phyloP scores from a whole-genome alignment of 2,113 vertebrate genomes.

The Plecotus auritus region DNA sequence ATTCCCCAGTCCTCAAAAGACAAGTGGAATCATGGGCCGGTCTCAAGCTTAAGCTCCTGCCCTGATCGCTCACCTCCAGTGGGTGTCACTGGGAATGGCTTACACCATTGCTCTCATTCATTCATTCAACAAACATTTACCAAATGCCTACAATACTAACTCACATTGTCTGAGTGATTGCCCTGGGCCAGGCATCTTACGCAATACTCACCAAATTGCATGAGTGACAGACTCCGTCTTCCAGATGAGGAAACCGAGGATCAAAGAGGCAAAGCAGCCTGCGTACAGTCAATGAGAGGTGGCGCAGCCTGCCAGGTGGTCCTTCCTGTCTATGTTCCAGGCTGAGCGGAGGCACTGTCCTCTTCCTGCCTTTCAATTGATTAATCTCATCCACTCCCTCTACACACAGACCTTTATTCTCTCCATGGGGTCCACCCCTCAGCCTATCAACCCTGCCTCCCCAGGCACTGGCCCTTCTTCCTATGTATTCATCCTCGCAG shows the following conservation, averaged over 20 bases:
- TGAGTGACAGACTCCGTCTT: neutral
- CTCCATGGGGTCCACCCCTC: neutral
- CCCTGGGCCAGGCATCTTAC: neutral
- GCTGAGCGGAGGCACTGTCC: neutral
- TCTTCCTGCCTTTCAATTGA: neutral
- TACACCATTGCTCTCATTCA: neutral
- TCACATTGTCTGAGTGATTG: neutral
- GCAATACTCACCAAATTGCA: neutral
- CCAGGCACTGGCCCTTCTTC: neutral
- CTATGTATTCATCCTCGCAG: too few relatives aligned
- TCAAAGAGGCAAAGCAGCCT: neutral
- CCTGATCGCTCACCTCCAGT: neutral
- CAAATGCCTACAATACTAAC: neutral
- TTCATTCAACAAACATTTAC: neutral
- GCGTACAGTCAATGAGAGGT: neutral
- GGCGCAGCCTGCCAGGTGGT: neutral
- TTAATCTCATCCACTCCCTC: neutral
- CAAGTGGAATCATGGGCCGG: neutral
- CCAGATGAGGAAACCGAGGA: neutral
- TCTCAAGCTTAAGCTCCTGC: neutral
- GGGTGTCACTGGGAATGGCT: neutral
- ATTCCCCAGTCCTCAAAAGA: neutral
- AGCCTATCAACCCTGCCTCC: neutral
- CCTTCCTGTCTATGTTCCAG: neutral
- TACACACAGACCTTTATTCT: too few relatives aligned